Evolutionary conservation across 2,113 vertebrate genomes (phyloP).

Genomic region (Solea senegalensis): DNA sequence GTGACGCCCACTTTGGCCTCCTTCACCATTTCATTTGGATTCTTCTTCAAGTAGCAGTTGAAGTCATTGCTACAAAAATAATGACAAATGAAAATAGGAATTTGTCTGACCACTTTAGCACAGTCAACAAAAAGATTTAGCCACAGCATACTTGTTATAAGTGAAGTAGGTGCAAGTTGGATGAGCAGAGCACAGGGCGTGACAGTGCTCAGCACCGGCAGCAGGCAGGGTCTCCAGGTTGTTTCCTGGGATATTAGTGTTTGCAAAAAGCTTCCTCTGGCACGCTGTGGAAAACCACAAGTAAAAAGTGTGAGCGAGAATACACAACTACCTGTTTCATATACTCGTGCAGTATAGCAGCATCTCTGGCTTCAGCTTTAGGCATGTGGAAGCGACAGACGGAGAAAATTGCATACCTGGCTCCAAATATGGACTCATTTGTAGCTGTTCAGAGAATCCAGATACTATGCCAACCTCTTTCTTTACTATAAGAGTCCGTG

Average conservation of each 20-base stretch:
- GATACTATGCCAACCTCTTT: conserved; percentile 19
- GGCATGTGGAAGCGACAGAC: too few species aligned
- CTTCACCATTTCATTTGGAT: conserved; percentile 13
- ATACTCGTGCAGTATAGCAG: too few species aligned
- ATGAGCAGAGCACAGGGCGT: conserved; percentile 60
- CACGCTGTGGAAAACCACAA: conserved; percentile 41
- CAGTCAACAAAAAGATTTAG: not conserved
- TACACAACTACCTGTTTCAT: too few species aligned
- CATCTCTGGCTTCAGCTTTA: too few species aligned
- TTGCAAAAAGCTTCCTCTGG: conserved; percentile 37
- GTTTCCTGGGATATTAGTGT: conserved; percentile 33
- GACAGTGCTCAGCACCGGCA: conserved; percentile 65
- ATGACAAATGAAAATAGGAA: not conserved
- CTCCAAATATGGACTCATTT: not conserved
- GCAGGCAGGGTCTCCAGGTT: not conserved
- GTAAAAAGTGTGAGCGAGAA: not conserved
- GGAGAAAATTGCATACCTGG: conserved; percentile 18
- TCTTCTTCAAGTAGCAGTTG: conserved; percentile 54
- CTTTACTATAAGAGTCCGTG: conserved; percentile 27
- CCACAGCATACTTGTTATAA: conserved; percentile 25
- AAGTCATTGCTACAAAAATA: conserved; percentile 21
- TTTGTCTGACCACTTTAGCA: too few species aligned
- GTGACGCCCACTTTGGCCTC: not conserved
- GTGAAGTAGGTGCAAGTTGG: conserved; percentile 68
- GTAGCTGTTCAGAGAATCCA: conserved; percentile 59